Evolutionary conservation across 2,888 invertebrate genomes (phyloP), one percentile per base, ranked within the genome.

Genomic region (Blastobasis lacticolella): DNA sequence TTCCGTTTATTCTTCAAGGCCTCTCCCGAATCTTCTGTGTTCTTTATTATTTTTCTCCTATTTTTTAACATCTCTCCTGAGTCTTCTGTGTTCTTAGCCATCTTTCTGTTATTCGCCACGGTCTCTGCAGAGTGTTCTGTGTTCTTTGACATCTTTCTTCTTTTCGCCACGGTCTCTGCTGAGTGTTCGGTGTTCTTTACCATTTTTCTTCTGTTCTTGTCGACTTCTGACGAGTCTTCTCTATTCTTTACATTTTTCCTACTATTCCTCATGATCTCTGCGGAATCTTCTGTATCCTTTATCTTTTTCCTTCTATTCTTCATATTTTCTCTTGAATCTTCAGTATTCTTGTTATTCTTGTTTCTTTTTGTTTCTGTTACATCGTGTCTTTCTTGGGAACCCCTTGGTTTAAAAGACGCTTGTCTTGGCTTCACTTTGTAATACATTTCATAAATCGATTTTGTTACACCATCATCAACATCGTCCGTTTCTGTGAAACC

Each of bases 371-470:
- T 6, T 46, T 37, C 38, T 43, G 42, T 53, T 41, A 10, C 46
- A 10, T 23, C 23, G 23, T 23, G 23, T 23, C 23, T 23, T 51
- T 37, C 38, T 44, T 48, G 46, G 43, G 38, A 38, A n/a, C 23
- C 23, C 23, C 23, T 45, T 0, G 62, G 59, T 46, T 62, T 64
- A 36, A 57, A 58, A 0, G 52, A 9, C 4, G 49, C 52, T 10
- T 52, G 51, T 49, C 51, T 60, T 0, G 67, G 57, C 52, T 56
- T 67, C 0, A 54, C 63, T 58, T 74, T 81, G 59, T 83, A 86
- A 52, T 86, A 86, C 86, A 86, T 86, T 10, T 84, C 85, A 58
- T 78, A 85, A 1, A 86, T 84, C 0, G 86, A 86, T 54, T 74
- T 81, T 0, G 86, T 86, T 8, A 86, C 67, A 0, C 79, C 85